Conservation (phyloP, 2,888 invertebrate genomes). For the Thumatha senex region DNA sequence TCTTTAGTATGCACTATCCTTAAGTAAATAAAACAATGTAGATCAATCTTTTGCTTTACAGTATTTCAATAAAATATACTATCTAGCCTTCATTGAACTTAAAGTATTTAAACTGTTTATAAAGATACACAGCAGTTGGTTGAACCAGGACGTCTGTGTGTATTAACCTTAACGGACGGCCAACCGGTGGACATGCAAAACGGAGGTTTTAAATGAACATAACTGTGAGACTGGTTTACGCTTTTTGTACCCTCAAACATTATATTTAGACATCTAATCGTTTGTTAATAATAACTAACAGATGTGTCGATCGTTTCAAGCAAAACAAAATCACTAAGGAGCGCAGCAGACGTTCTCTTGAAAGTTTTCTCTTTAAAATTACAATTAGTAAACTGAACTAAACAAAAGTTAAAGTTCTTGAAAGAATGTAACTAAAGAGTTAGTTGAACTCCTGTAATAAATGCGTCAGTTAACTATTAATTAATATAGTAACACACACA, state of each 20-base stretch:
- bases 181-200: constrained; percentile 43
- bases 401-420: too few species aligned
- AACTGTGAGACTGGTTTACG: constrained; percentile 45
- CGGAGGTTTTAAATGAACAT: constrained; percentile 45
- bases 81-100: background rate
- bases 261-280: constrained; percentile 7
- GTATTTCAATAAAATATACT: background rate
- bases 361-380: too few species aligned
- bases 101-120: background rate
- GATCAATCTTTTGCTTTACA: too few species aligned
- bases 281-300: constrained; percentile 18
- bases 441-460: too few species aligned
- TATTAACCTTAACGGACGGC: constrained; percentile 35
- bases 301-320: background rate
- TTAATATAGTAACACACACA: too few species aligned
- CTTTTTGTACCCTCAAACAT: constrained; percentile 9
- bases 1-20: too few species aligned
- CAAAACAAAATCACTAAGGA: too few species aligned
- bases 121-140: constrained; percentile 17
- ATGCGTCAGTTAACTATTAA: too few species aligned
- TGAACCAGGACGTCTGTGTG: constrained; percentile 24
- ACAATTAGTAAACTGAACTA: too few species aligned
- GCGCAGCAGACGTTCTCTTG: too few species aligned
- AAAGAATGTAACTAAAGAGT: too few species aligned
- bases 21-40: too few species aligned